Percentiles rank a stretch among this genome's conserved stretches.
Evolutionary conservation across 2,797 vertebrate genomes (phyloP).

Genomic region (Xenopus petersii): DNA sequence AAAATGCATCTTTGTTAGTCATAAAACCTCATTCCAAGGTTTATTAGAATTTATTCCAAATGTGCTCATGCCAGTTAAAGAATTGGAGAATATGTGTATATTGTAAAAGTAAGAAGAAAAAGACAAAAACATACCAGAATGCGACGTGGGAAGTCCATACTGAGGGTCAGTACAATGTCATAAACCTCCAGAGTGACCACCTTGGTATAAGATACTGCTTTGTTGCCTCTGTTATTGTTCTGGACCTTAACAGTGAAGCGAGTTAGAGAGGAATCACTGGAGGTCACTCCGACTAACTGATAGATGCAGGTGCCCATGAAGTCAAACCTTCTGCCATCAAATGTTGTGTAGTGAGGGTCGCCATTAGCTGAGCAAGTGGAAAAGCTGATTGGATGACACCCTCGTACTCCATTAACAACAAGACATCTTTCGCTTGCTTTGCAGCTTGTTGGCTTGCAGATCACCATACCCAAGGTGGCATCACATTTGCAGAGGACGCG

Average conservation of each 20-base stretch:
- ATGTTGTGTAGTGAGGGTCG: slow-evolving; percentile 72
- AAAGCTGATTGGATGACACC: slow-evolving; percentile 49
- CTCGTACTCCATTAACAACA: slow-evolving; percentile 59
- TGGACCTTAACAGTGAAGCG: slow-evolving; percentile 72
- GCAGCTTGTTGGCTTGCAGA: slow-evolving; percentile 63
- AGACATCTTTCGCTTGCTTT: slow-evolving; percentile 60
- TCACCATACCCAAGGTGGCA: slow-evolving; percentile 49
- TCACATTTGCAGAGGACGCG: slow-evolving; percentile 65
- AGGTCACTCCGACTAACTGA: slow-evolving; percentile 64
- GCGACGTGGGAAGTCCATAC: slow-evolving; percentile 60
- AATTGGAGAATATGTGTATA: too few relatives aligned
- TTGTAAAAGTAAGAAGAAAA: too few relatives aligned
- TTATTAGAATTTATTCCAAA: too few relatives aligned
- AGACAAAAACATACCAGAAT: slow-evolving; percentile 53
- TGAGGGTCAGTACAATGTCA: slow-evolving; percentile 58
- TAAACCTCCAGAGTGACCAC: slow-evolving; percentile 60
- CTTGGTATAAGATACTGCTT: slow-evolving; percentile 59
- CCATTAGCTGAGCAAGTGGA: slow-evolving; percentile 63
- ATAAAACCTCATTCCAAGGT: too few relatives aligned
- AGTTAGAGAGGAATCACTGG: slow-evolving; percentile 27
- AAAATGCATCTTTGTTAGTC: too few relatives aligned
- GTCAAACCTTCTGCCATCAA: slow-evolving; percentile 66
- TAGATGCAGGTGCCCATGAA: slow-evolving; percentile 74
- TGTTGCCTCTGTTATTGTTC: slow-evolving; percentile 62
- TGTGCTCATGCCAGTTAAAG: too few relatives aligned